Evolutionary conservation across 2,113 vertebrate species (phyloP), one percentile per base, ranked within the genome.

Genomic region (Ictalurus punctatus): DNA sequence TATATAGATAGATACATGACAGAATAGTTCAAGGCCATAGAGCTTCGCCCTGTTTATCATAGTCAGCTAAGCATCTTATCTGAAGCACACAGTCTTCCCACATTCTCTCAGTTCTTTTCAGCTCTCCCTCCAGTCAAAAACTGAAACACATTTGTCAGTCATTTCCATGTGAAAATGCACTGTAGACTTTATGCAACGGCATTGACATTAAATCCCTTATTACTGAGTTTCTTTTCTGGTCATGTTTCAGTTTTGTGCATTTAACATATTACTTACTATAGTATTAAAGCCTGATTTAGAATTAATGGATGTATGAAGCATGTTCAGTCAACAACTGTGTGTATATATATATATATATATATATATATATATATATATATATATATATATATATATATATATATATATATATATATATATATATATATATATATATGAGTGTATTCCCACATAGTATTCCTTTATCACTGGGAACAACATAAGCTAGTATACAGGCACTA

Each of bases 11-110:
- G 65, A 61, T 88, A 71, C 30, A 56, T 85, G 88, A 85, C 13
- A 19, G 27, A 85, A 80, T 81, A 81, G 59, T 89, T 85, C 61
- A 89, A 86, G 88, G 74, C 74, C 73, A 78, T 79, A 13, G 48
- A 27, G 81, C 82, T 88, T 88, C 58, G 80, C 88, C 74, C 82
- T 80, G 83, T 65, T 89, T 89, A 89, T 89, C 88, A 86, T 40
- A 40, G 59, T 21, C 13, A 12, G 61, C 74, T 89, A 52, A 81
- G 40, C 52, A 80, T 80, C 83, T 76, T 90, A 82, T 87, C 86
- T 67, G 19, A 56, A 76, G 21, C 89, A 44, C n/a, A 54, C 69
- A 82, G 40, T 40, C 0, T 59, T 30, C 30, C 14, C 0, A 85
- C 59, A 88, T 7, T 37, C 5, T 81, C 25, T 65, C 13, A 12